Evolutionary conservation across 2,797 vertebrate genomes (phyloP), one percentile per base, ranked within the genome.

Genomic region (Balearica regulorum): DNA sequence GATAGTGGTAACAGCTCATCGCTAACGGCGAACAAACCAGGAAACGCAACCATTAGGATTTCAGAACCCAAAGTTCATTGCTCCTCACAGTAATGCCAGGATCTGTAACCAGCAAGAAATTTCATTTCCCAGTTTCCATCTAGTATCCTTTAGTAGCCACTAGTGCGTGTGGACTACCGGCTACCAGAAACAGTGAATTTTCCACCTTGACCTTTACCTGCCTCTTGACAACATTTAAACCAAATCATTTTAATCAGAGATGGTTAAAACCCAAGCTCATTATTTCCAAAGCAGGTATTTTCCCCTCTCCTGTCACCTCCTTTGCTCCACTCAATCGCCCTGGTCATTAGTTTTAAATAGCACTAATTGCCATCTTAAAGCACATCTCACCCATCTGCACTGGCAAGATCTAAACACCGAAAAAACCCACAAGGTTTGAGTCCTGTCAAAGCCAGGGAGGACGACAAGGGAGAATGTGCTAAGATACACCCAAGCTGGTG

Each of bases 401-500:
- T 0, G 53, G 83, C 72, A 73, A 77, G 91, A 33, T 76, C 82
- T 9, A 51, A 62, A 37, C 57, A 1, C 10, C 3, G 19, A 5
- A 43, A 75, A 88, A 9, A 28, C 5, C 24, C 51, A 53, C 16
- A 13, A 51, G 68, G 70, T 69, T 57, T 7, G 72, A 93, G 68
- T 7, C 75, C 18, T n/a, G 60, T 70, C 85, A 70, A 62, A 91
- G 65, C 17, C 77, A 37, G 37, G 69, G 78, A 75, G 86, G 79
- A 87, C 6, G 28, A 16, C 33, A 25, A 93, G 89, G 76, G 87
- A 41, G 87, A 91, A 93, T 33, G 90, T 58, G 85, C 66, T 33
- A n/a, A 95, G 75, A 62, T 79, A 58, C 11, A 70, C 33, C 84
- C 96, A 87, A 75, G 94, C 82, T 94, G 93, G 83, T 80, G 89